A percentile compares a stretch with the other conserved stretches of the same genome.
phyloP scores from a whole-genome alignment of 2,797 vertebrate genomes.

The Poecile montanus region DNA sequence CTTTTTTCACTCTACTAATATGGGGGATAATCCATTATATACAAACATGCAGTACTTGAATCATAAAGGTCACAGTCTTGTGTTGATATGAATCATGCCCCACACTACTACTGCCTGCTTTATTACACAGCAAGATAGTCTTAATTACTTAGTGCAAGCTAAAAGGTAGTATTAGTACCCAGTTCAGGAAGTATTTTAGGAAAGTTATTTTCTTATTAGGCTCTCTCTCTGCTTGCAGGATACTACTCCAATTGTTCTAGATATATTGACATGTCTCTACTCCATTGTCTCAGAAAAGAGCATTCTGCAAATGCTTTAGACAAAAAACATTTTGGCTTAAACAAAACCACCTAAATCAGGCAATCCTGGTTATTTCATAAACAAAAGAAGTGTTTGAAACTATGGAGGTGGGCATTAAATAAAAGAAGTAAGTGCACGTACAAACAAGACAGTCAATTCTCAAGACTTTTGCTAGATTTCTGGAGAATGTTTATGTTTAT shows the following conservation, averaged over 20 bases:
- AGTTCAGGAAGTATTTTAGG: not conserved
- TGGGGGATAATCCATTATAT: not conserved
- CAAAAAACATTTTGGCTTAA: not conserved
- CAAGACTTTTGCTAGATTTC: not conserved
- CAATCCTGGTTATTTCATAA: not conserved
- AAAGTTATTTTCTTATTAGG: not conserved
- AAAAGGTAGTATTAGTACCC: not conserved
- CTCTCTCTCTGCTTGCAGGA: not conserved
- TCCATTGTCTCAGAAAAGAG: not conserved
- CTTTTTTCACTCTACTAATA: not conserved
- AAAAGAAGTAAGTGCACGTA: not conserved
- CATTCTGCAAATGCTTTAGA: not conserved
- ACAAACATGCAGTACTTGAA: conserved; percentile 9
- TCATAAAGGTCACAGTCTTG: conserved; percentile 37
- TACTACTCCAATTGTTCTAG: not conserved
- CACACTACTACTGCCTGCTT: not conserved
- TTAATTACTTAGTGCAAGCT: conserved; percentile 3
- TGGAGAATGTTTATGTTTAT: conserved; percentile 1
- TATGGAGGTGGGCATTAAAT: not conserved
- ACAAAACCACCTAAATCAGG: not conserved
- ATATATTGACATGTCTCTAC: not conserved
- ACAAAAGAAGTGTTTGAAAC: not conserved
- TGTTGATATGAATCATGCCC: conserved; percentile 36
- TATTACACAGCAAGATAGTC: not conserved
- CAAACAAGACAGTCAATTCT: not conserved